These are phyloP conservation scores for Acridotheres tristis DNA, from an alignment of 2,797 vertebrate species.

Conservation along the genomic window DNA sequence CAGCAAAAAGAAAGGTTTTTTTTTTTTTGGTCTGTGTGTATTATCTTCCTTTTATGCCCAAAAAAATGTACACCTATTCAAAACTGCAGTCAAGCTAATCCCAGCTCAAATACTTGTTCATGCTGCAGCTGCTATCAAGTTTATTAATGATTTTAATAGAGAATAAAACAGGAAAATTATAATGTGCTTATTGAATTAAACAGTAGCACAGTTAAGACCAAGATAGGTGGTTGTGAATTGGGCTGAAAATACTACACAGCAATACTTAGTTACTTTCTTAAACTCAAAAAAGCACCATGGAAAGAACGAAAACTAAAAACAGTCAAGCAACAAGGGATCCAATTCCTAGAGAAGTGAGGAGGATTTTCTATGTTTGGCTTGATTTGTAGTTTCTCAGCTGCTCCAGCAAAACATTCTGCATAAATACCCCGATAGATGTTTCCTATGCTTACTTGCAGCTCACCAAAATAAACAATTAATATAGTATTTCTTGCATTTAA, in stretches of 20 bases:
- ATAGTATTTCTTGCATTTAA: slow-evolving; percentile 51
- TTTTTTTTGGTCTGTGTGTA: not conserved
- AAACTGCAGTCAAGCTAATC: not conserved
- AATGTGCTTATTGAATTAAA: not conserved
- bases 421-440: slow-evolving; percentile 17
- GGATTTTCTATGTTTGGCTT: not conserved
- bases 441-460: slow-evolving; percentile 15
- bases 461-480: slow-evolving; percentile 49
- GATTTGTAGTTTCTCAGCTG: not conserved
- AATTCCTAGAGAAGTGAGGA: not conserved
- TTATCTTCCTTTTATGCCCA: not conserved
- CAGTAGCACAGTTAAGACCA: not conserved
- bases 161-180: not conserved
- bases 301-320: not conserved
- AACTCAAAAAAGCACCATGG: not conserved
- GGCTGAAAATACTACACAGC: not conserved
- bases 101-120: not conserved
- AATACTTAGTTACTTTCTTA: not conserved
- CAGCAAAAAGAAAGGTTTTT: not conserved
- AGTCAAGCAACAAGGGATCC: not conserved
- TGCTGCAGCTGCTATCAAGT: not conserved
- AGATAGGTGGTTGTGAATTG: not conserved
- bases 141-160: not conserved
- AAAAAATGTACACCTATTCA: not conserved
- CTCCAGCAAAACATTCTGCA: not conserved